A percentile compares a stretch with the other conserved stretches of the same genome.
phyloP scores from a whole-genome alignment of 2,797 vertebrate species.

The Rhinoraja longicauda region DNA sequence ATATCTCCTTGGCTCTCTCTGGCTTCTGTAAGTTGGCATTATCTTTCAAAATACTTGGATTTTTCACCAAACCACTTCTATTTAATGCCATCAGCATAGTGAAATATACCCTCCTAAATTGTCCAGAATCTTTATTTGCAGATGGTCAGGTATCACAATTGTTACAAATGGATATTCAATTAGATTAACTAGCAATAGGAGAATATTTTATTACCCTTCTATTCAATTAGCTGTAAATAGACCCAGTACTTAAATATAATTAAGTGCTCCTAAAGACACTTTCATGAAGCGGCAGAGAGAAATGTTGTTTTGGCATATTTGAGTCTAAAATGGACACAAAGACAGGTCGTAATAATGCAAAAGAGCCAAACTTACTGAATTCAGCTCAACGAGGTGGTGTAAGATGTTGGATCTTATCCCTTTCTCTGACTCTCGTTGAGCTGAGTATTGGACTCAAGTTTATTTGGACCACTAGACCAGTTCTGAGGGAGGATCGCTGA shows the following conservation, averaged over 20 bases:
- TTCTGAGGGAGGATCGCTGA: too few relatives aligned
- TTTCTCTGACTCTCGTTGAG: background rate
- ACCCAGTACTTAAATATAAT: background rate
- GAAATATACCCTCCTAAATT: background rate
- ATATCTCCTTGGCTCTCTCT: background rate
- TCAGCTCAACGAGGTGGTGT: background rate
- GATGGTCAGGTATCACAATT: background rate
- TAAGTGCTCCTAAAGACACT: background rate
- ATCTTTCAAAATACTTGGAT: background rate
- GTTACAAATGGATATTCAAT: background rate
- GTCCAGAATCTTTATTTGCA: background rate
- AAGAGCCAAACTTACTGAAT: background rate
- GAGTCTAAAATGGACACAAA: background rate
- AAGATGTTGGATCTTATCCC: background rate
- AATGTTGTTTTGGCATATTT: background rate
- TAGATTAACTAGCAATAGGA: background rate
- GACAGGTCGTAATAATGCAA: background rate
- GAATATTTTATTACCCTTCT: background rate
- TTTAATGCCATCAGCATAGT: background rate
- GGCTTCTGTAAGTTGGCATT: background rate
- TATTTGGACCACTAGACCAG: too few relatives aligned
- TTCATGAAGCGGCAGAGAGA: background rate
- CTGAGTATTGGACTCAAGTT: background rate
- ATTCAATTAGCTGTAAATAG: background rate
- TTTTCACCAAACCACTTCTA: background rate